phyloP scores from a whole-genome alignment of 2,113 vertebrate genomes.

The Uria lomvia region DNA sequence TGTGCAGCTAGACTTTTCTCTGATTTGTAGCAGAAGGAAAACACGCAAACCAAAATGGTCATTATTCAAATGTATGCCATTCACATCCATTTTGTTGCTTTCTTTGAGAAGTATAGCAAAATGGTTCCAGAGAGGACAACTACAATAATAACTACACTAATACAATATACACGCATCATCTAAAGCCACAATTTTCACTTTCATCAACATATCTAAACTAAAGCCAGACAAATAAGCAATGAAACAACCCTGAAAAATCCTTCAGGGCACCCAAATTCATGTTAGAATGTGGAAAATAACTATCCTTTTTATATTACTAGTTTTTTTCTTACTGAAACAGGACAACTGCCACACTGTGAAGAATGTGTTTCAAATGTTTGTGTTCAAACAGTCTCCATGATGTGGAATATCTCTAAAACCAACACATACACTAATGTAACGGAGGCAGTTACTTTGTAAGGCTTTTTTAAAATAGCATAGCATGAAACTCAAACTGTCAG shows the following conservation, averaged over 20 bases:
- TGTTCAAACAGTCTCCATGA: neutral
- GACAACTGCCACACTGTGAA: neutral
- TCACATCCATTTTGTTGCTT: neutral
- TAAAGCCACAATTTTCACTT: neutral
- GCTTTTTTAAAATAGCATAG: slow-evolving; percentile 34
- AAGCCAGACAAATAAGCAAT: neutral
- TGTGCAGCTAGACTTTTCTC: neutral
- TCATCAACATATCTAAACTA: neutral
- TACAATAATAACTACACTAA: neutral
- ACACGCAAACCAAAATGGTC: neutral
- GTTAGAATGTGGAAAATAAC: neutral
- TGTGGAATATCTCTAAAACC: neutral
- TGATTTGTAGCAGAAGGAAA: neutral
- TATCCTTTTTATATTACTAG: neutral
- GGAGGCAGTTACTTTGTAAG: neutral
- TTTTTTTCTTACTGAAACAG: neutral
- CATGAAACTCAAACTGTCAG: slow-evolving; percentile 51
- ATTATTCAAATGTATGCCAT: neutral
- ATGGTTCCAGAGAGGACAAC: neutral
- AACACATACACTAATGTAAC: neutral
- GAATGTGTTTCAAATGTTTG: neutral
- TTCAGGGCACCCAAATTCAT: neutral
- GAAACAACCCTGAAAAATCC: neutral
- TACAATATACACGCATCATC: neutral
- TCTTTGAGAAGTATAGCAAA: neutral